Base-by-base conservation (phyloP, 2,888 invertebrate species). In the Drosophila algonquin region DNA sequence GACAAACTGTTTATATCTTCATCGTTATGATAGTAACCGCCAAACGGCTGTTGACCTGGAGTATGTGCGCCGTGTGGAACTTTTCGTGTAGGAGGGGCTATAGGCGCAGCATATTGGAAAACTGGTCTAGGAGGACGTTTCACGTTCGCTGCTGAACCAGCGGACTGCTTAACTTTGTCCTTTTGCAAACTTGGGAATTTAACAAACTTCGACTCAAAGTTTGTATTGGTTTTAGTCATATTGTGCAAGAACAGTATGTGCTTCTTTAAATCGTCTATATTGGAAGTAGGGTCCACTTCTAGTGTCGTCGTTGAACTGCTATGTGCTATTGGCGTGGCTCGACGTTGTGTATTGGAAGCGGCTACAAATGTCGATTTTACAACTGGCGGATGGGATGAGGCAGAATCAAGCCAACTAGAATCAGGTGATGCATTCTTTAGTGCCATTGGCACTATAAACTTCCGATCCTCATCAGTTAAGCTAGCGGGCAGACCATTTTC, bases 391-490 rank as follows among this genome's bases (percentile, higher is more conserved):
- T 69, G 65, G n/a, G 71, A 52, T 6, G 77, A 59, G 44, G 76
- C 73, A 0, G 81, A 65, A 1, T 27, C 78, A 40, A 82, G 56
- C 69, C 84, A 79, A 35, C 87, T 90, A 5, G 90, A 87, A 72
- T 91, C 91, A 0, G 90, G 90, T 12, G 91, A 89, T 9, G 91
- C 88, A 73, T 92, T 92, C 63, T 92, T 92, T 32, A 92, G 68
- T 7, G 92, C 92, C 91, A 92, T 91, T 2, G 92, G 92, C 51
- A 92, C 91, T 63, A 92, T 92, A 58, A 92, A 92, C 73, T 92
- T 92, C 16, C 91, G 90, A 76, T 92, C 92, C 73, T 91, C 91
- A 18, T 91, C 91, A 10, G 91, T 91, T 30, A 91, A 73, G 73
- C 91, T 91, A 46, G 92, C 90, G 1, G 91, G 91, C 24, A 91